phyloP scores from a whole-genome alignment of 2,113 vertebrate genomes.

The Gobius niger region DNA sequence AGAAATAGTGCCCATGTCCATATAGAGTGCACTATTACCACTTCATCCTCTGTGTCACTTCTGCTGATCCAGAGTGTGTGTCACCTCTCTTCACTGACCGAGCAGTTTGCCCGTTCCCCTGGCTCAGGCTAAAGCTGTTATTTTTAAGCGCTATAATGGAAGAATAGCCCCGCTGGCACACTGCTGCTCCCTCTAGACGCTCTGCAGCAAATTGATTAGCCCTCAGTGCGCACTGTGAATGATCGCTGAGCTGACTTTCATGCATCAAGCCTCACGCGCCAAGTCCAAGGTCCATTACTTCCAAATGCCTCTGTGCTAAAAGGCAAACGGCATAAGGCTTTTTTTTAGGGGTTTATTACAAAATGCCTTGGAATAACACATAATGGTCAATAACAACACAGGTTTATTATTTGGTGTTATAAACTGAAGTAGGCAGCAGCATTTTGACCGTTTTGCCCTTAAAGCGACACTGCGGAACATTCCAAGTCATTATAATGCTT shows the following conservation, averaged over 20 bases:
- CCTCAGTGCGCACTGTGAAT: slow-evolving; percentile 29
- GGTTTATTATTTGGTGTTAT: too few relatives aligned
- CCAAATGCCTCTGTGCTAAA: slow-evolving; percentile 4
- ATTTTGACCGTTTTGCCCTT: too few relatives aligned
- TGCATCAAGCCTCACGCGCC: slow-evolving; percentile 5
- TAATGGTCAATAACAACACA: too few relatives aligned
- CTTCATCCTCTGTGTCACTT: neutral
- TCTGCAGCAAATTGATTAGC: slow-evolving; percentile 53
- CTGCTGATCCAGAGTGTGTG: slow-evolving; percentile 7
- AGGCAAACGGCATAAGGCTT: neutral
- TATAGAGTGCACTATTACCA: neutral
- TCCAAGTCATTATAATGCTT: too few relatives aligned
- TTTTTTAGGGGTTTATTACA: neutral
- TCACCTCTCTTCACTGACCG: slow-evolving; percentile 40
- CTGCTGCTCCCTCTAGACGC: slow-evolving; percentile 37
- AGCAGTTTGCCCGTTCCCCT: slow-evolving; percentile 32
- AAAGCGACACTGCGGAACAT: too few relatives aligned
- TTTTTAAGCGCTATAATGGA: slow-evolving; percentile 53
- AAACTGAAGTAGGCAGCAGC: too few relatives aligned
- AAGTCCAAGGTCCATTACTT: slow-evolving; percentile 6
- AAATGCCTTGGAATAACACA: neutral
- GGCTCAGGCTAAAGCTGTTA: slow-evolving; percentile 24
- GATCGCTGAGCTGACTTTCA: slow-evolving; percentile 49
- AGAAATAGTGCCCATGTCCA: neutral
- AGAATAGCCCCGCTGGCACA: slow-evolving; percentile 45